Evolutionary conservation across 2,888 invertebrate species (phyloP).

Genomic region (Alloplasta piceator): DNA sequence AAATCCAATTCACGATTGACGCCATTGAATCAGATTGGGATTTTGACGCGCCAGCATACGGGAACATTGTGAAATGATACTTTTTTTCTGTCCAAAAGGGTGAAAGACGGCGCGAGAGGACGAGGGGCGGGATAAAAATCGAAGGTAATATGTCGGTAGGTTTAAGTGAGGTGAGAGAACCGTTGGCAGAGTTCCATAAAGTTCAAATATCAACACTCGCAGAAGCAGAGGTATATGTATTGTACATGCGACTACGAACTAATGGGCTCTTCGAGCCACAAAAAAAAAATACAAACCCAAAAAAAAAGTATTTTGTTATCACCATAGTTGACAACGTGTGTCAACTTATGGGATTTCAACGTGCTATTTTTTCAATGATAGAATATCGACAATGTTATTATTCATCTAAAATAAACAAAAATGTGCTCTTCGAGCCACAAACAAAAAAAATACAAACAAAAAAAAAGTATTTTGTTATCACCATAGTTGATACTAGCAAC

Average conservation of each 20-base stretch:
- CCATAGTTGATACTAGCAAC: too few species aligned
- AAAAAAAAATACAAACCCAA: neutral
- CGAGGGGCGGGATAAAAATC: neutral
- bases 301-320: too few species aligned
- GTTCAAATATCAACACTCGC: constrained; percentile 53
- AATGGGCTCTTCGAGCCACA: neutral
- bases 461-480: too few species aligned
- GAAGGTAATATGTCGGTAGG: constrained; percentile 8
- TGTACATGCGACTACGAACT: constrained; percentile 6
- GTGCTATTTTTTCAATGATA: constrained; percentile 14
- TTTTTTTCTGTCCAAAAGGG: neutral
- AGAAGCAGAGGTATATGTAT: constrained; percentile 20
- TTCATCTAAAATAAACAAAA: too few species aligned
- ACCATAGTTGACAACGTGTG: too few species aligned
- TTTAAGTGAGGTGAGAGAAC: constrained; percentile 7
- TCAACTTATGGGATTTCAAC: too few species aligned
- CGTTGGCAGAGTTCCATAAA: constrained; percentile 60
- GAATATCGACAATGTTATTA: neutral
- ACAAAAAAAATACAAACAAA: neutral
- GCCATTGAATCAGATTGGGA: constrained; percentile 27
- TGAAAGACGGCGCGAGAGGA: neutral
- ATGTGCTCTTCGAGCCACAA: neutral
- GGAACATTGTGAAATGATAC: neutral
- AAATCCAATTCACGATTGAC: constrained; percentile 38
- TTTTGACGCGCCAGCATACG: constrained; percentile 18